phyloP scores from a whole-genome alignment of 2,888 invertebrate genomes.

The Ectemnius cavifrons region DNA sequence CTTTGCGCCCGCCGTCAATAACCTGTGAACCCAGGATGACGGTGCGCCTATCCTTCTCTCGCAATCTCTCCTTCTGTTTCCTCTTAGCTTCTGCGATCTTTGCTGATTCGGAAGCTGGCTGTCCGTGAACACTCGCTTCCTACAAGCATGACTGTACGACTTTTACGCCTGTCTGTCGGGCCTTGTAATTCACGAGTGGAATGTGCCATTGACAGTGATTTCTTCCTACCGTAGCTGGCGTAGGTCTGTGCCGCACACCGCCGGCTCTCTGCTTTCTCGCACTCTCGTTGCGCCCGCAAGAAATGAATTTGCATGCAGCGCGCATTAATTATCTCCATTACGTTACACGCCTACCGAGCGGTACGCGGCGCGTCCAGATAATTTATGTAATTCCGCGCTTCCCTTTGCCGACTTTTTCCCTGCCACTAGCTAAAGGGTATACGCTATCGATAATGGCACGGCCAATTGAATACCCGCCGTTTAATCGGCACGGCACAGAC shows the following conservation, averaged over 20 bases:
- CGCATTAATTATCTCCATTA: neutral
- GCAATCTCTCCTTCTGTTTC: no score
- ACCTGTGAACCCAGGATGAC: slow-evolving; percentile 50
- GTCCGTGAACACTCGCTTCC: slow-evolving; percentile 22
- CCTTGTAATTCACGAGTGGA: slow-evolving; percentile 21
- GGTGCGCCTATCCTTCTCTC: slow-evolving; percentile 16
- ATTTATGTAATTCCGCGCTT: slow-evolving; percentile 1
- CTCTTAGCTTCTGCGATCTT: slow-evolving; percentile 28
- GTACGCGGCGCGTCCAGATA: neutral
- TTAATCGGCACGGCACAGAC: neutral
- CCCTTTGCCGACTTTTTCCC: neutral
- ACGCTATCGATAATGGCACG: neutral
- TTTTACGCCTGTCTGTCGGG: slow-evolving; percentile 31
- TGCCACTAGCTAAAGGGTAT: no score
- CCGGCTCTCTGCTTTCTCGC: neutral
- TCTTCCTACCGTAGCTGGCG: neutral
- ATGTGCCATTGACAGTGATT: slow-evolving; percentile 21
- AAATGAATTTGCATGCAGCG: neutral
- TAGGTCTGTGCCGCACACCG: neutral
- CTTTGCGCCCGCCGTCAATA: slow-evolving; percentile 43
- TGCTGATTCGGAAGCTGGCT: slow-evolving; percentile 49
- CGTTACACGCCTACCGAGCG: neutral
- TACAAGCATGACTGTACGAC: slow-evolving; percentile 52
- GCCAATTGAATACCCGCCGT: neutral
- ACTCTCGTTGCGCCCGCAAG: neutral